These are phyloP conservation scores for Cyprinodon variegatus DNA, from an alignment of 2,113 vertebrate species.

Conservation along the genomic window DNA sequence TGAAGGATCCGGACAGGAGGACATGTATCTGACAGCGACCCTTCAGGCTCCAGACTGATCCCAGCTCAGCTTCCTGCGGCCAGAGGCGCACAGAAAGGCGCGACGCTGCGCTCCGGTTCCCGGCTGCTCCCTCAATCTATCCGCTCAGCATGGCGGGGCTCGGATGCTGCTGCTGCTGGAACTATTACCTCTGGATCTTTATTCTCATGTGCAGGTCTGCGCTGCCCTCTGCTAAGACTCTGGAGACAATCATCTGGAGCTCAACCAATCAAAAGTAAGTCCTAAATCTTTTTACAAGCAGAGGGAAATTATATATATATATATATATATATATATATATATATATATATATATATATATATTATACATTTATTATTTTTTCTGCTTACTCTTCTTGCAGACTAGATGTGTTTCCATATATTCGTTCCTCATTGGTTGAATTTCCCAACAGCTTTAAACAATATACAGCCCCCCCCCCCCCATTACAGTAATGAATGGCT, in stretches of 20 bases:
- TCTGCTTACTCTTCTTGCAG: slow-evolving; percentile 32
- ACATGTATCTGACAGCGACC: slow-evolving; percentile 77
- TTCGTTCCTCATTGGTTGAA: slow-evolving; percentile 40
- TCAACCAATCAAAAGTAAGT: slow-evolving; percentile 82
- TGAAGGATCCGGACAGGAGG: slow-evolving; percentile 62
- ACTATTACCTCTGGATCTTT: slow-evolving; percentile 82
- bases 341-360: neutral
- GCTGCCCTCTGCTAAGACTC: slow-evolving; percentile 72
- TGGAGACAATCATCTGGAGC: slow-evolving; percentile 82
- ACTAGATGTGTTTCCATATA: slow-evolving; percentile 29
- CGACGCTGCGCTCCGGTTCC: slow-evolving; percentile 53
- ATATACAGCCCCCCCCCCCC: slow-evolving; percentile 16
- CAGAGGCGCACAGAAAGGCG: slow-evolving; percentile 54
- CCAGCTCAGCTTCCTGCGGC: slow-evolving; percentile 61
- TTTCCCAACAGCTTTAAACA: slow-evolving; percentile 40
- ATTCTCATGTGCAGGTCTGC: slow-evolving; percentile 76
- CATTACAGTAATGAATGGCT: slow-evolving; percentile 45
- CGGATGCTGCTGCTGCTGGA: slow-evolving; percentile 75
- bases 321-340: slow-evolving; percentile 19
- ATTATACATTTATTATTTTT: no score
- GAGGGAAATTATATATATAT: neutral
- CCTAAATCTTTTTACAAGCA: slow-evolving; percentile 34
- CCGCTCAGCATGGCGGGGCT: slow-evolving; percentile 76
- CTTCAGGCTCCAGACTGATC: slow-evolving; percentile 78
- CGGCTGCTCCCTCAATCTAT: slow-evolving; percentile 34